A percentile compares a stretch with the other conserved stretches of the same genome.
phyloP scores from a whole-genome alignment of 2,113 vertebrate species.

The Sapayoa aenigma region DNA sequence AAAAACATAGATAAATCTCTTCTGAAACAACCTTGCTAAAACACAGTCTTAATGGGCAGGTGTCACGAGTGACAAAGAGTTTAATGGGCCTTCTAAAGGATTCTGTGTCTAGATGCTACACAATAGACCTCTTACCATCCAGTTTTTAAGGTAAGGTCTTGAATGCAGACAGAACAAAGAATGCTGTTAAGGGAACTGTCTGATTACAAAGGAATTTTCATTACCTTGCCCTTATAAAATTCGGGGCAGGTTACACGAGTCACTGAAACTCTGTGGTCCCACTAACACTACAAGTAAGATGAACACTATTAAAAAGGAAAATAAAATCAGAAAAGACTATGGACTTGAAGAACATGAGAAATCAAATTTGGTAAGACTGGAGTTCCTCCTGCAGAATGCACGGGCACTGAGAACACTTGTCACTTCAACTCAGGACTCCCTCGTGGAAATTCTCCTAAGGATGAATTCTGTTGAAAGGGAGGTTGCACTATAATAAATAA shows the following conservation, averaged over 20 bases:
- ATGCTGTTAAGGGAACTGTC: conserved; percentile 8
- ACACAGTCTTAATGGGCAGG: background rate
- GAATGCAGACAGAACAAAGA: conserved; percentile 8
- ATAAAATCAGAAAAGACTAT: background rate
- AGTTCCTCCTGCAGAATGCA: background rate
- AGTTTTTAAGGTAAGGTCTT: background rate
- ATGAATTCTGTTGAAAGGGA: background rate
- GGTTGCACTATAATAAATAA: background rate
- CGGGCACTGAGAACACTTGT: background rate
- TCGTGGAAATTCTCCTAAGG: background rate
- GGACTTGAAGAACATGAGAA: background rate
- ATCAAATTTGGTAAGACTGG: background rate
- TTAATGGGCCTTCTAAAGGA: conserved; percentile 17
- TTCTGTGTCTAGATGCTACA: background rate
- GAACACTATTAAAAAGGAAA: background rate
- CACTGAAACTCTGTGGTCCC: background rate
- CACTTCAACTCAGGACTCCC: background rate
- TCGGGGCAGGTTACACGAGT: background rate
- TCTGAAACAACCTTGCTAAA: background rate
- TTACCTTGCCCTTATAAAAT: conserved; percentile 35
- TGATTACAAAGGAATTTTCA: conserved; percentile 40
- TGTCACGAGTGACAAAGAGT: conserved; percentile 24
- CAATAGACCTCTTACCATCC: conserved; percentile 35
- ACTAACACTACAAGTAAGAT: background rate
- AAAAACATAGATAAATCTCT: background rate